Conservation (phyloP, 2,113 vertebrate genomes). For the Ancistrus triradiatus region DNA sequence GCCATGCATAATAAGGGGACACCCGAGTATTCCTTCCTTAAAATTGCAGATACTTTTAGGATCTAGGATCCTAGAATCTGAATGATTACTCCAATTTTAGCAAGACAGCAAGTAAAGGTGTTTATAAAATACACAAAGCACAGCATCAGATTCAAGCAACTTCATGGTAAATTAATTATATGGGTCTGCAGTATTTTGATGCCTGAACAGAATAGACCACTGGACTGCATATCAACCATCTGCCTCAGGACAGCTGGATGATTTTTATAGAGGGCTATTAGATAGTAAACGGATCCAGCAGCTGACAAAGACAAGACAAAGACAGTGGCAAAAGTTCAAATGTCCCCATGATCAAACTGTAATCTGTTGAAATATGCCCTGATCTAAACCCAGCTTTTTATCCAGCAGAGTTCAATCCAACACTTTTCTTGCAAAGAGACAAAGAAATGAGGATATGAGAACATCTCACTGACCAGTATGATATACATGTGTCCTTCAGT, state of each 20-base stretch:
- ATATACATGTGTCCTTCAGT: too few relatives aligned
- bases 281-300: slow-evolving; percentile 20
- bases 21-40: slow-evolving; percentile 61
- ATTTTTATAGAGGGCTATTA: slow-evolving; percentile 35
- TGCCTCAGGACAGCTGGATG: slow-evolving; percentile 35
- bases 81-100: too few relatives aligned
- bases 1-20: slow-evolving; percentile 64
- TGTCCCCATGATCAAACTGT: slow-evolving; percentile 5
- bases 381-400: too few relatives aligned
- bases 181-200: slow-evolving; percentile 28
- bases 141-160: slow-evolving; percentile 41
- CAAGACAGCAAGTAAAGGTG: slow-evolving; percentile 50
- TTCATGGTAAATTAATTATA: slow-evolving; percentile 52
- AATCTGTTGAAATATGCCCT: too few relatives aligned
- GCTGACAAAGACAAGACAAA: slow-evolving; percentile 38
- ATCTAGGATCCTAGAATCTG: too few relatives aligned
- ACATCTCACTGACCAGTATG: too few relatives aligned
- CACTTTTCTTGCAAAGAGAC: too few relatives aligned
- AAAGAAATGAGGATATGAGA: too few relatives aligned
- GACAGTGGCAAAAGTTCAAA: slow-evolving; percentile 40
- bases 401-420: too few relatives aligned
- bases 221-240: slow-evolving; percentile 50
- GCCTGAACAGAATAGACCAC: slow-evolving; percentile 42
- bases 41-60: too few relatives aligned
- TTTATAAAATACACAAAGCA: slow-evolving; percentile 59